Evolutionary conservation across 2,113 vertebrate species (phyloP), one percentile per base, ranked within the genome.

Genomic region (Trogon melanurus): DNA sequence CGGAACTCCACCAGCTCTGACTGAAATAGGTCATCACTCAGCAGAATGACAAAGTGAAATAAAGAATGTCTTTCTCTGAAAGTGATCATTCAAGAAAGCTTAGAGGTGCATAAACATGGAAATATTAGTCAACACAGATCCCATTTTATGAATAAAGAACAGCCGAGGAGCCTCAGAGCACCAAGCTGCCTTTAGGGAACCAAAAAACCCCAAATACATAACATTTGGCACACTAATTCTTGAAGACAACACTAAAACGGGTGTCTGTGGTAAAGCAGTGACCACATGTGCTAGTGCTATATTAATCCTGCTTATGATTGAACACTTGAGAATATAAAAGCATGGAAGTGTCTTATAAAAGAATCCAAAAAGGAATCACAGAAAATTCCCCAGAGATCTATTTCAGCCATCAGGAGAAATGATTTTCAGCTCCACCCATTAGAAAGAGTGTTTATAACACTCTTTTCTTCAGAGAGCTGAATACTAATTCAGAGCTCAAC

Each of bases 401-500:
- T 79, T 91, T 78, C 50, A 71, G 47, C 10, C 73, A 85, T 72
- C 22, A 78, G 26, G 10, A 94, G 14, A 82, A 85, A 56, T 54
- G 62, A 54, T 88, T 91, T 95, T 85, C 62, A 89, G 41, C 50
- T 67, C 50, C 9, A 81, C 58, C 47, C n/a, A 2, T 76, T 69
- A 78, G 19, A 74, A 88, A 76, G 36, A 48, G 18, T 73, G 76
- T 79, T 92, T 93, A 26, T 72, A 93, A 61, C 17, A n/a, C 10
- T 41, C 14, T 74, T 66, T 67, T 54, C 87, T 89, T 97, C 38
- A 78, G 67, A 95, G 57, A 74, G n/a, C 22, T 62, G 58, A 88
- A 93, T 78, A 57, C 36, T 93, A 87, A 85, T 95, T 95, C 88
- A 93, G 71, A 94, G 47, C 13, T 85, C 62, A 96, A 67, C 74